Conservation (phyloP, 2,113 vertebrate genomes). For the Otolemur garnettii region DNA sequence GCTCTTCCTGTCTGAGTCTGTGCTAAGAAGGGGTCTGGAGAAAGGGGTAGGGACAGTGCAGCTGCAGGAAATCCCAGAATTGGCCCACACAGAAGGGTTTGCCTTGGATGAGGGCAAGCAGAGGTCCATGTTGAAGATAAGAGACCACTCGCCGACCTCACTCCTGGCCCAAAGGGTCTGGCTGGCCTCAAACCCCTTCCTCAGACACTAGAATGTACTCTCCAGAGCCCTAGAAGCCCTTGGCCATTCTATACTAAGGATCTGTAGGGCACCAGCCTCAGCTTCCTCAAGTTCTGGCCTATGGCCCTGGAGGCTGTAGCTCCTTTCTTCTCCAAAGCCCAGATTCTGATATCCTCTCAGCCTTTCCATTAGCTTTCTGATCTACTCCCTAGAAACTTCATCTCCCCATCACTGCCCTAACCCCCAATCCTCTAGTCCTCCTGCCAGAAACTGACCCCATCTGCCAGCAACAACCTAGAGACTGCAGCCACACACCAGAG, state of each 20-base stretch:
- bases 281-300: background rate
- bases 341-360: background rate
- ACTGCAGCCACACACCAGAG: background rate
- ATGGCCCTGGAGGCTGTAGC: background rate
- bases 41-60: fast-evolving
- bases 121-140: background rate
- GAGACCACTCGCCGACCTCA: background rate
- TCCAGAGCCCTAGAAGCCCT: background rate
- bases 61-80: fast-evolving
- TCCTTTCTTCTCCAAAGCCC: background rate
- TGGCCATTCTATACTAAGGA: background rate
- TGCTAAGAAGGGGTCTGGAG: background rate
- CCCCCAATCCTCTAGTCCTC: background rate
- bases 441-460: background rate
- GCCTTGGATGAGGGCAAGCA: background rate
- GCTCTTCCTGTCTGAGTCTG: background rate
- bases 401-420: background rate
- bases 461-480: background rate
- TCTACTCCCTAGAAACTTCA: background rate
- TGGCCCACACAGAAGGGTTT: background rate
- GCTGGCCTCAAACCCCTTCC: background rate
- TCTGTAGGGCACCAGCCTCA: background rate
- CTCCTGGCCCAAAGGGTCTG: background rate
- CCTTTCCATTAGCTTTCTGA: background rate
- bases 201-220: background rate